Conservation (phyloP, 1,140 invertebrate species). For the Akabosia matsudoensis region DNA sequence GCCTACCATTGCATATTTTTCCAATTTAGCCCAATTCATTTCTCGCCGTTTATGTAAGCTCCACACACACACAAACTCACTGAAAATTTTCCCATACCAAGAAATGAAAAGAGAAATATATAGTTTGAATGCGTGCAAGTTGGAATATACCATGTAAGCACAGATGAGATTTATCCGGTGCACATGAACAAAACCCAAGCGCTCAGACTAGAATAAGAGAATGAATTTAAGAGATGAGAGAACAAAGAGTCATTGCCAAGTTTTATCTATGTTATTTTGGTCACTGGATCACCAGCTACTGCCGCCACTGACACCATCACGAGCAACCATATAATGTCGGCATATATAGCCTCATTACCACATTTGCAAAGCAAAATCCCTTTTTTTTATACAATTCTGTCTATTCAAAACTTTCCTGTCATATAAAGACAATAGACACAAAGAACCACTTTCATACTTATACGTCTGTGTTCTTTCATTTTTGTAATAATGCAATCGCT, state of each 20-base stretch:
- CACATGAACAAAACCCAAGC: not conserved
- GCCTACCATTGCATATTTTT: constrained; percentile 4
- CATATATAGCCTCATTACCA: not conserved
- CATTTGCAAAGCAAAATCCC: too few relatives aligned
- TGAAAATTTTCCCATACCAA: too few relatives aligned
- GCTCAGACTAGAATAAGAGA: not conserved
- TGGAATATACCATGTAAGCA: not conserved
- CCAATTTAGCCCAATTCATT: not conserved
- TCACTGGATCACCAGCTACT: constrained; percentile 4
- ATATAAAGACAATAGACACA: too few relatives aligned
- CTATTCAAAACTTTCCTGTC: too few relatives aligned
- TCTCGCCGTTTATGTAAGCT: not conserved
- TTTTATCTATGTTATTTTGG: not conserved
- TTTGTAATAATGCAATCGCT: too few relatives aligned
- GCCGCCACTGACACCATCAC: too few relatives aligned
- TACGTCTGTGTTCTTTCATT: too few relatives aligned
- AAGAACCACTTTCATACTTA: too few relatives aligned
- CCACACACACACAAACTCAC: not conserved
- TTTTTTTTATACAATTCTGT: too few relatives aligned
- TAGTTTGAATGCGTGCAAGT: too few relatives aligned
- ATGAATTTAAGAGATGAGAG: not conserved
- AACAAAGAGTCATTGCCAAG: not conserved
- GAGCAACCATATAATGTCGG: not conserved
- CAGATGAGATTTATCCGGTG: not conserved
- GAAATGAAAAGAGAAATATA: too few relatives aligned